Base-by-base conservation (phyloP, 2,888 invertebrate genomes). In the Iselma pallidipennis region DNA sequence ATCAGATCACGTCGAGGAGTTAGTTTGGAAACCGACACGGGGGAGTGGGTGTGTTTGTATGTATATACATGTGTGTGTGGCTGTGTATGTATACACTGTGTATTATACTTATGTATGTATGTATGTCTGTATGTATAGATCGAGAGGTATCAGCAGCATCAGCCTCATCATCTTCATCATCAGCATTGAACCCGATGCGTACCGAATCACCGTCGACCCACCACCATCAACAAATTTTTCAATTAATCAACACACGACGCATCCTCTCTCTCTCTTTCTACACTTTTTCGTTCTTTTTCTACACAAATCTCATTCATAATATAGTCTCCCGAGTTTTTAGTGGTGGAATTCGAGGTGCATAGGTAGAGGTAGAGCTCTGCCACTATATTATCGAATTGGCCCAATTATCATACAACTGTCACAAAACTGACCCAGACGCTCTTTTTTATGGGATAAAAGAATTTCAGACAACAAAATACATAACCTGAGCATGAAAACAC, bases 1-100 rank as follows among this genome's bases (percentile, higher is more conserved):
- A 29, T 49, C 59, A 65, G 66, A 58, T 59, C 61, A 58, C 59
- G 52, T 48, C 60, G 52, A 56, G 58, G 63, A 67, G 63, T 67
- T 63, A 64, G 57, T 63, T 62, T 58, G 61, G 62, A 54, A 59
- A 59, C 51, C 55, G 29, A 49, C 28, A 56, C 56, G 19, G 48
- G 19, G 56, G 54, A 21, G 26, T 45, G 57, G 49, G 19, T 31
- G 26, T 31, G 31, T 57, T 23, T 29, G n/a, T n/a, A n/a, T n/a
- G n/a, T n/a, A n/a, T n/a, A n/a, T n/a, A n/a, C n/a, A n/a, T 53
- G n/a, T 37, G 14, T 19, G 19, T 37, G 16, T 37, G 14, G 5
- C 3, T 37, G 9, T 53, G 6, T 33, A 21, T 53, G 9, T 14
- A 33, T 50, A 19, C 42, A 16, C 42, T 37, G 42, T 16, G 42